Base-by-base conservation (phyloP, 64 coral and sea anemone genomes). In the Anthopleura sola region DNA sequence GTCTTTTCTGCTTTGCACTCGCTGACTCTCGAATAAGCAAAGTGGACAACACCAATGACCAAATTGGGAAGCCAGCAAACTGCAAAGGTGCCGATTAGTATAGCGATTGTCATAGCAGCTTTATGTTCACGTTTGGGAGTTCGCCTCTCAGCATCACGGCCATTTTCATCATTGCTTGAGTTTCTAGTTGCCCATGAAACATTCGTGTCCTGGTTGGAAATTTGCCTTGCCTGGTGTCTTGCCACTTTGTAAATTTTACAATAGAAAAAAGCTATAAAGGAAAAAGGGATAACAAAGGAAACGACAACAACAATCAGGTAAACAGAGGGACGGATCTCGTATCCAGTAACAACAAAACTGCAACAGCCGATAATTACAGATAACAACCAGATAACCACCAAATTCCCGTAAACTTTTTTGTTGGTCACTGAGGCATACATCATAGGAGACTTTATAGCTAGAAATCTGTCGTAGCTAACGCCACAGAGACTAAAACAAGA, bases 41-140 rank as follows among this genome's bases (percentile, higher is more conserved):
- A 82, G 80, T 82, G 80, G 12, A 82, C 20, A 21, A 82, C 37
- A 17, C 80, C 80, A 28, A 82, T 82, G 26, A 53, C 20, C 26
- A 82, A 24, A 82, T 82, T 82, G 24, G 80, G 80, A 40, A 82
- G 47, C 80, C 80, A 82, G 21, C 80, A 82, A 31, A 32, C 36
- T 14, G 29, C 44, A 82, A 82, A 82, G 9, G 50, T 44, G 50
- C 80, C 80, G 17, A 82, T 82, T 1, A 82, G 4, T 29, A 82
- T 82, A 28, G 80, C 80, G 15, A 82, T 82, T 6, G 80, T 51
- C 20, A 48, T 33, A 23, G 80, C 40, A 24, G 80, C 80, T 55
- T 82, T 82, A 16, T 82, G 6, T 13, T 76, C 74, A 36, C 74
- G 34, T 37, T 37, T 76, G 24, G 3, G 20, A 3, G 19, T 24